A percentile compares a stretch with the other conserved stretches of the same genome.
These are phyloP conservation scores for Sorex fumeus DNA, from an alignment of 2,113 vertebrate species.

Conservation along the genomic window DNA sequence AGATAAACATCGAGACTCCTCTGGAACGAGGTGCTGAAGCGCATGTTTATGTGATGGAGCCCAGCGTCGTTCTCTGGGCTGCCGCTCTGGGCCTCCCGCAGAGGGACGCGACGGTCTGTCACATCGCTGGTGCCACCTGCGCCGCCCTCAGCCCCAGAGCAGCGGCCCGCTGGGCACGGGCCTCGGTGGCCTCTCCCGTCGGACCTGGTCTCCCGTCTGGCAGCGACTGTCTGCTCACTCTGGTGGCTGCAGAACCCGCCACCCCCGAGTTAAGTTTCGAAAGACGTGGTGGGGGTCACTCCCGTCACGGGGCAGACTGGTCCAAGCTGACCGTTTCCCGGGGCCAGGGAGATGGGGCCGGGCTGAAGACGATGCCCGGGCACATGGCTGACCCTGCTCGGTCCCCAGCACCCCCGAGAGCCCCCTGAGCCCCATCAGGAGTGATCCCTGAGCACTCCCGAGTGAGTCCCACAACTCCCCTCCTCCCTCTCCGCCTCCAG, in stretches of 20 bases:
- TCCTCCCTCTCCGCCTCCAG: too few relatives aligned
- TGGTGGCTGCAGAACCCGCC: neutral
- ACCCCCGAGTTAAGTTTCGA: conserved; percentile 48
- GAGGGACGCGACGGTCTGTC: conserved; percentile 13
- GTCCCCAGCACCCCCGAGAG: too few relatives aligned
- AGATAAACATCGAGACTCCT: conserved; percentile 21
- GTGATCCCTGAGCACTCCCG: too few relatives aligned
- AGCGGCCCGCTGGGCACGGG: neutral
- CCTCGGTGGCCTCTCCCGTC: neutral
- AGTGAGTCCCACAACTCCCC: too few relatives aligned
- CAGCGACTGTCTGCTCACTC: conserved; percentile 18
- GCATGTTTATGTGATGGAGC: too few relatives aligned
- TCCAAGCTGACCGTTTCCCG: conserved; percentile 43
- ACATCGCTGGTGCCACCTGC: conserved; percentile 46
- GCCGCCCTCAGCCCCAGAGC: conserved; percentile 27
- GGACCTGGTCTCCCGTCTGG: neutral
- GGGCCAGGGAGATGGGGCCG: too few relatives aligned
- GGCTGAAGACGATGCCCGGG: too few relatives aligned
- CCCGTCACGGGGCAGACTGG: conserved; percentile 14
- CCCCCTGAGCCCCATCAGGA: too few relatives aligned
- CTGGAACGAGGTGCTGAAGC: conserved; percentile 26
- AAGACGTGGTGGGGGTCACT: conserved; percentile 41
- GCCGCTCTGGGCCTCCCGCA: conserved; percentile 21
- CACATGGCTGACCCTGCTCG: too few relatives aligned
- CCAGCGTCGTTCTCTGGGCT: conserved; percentile 16